These are phyloP conservation scores for Aphaenogaster floridana DNA, from an alignment of 1,140 invertebrate species.

Conservation along the genomic window DNA sequence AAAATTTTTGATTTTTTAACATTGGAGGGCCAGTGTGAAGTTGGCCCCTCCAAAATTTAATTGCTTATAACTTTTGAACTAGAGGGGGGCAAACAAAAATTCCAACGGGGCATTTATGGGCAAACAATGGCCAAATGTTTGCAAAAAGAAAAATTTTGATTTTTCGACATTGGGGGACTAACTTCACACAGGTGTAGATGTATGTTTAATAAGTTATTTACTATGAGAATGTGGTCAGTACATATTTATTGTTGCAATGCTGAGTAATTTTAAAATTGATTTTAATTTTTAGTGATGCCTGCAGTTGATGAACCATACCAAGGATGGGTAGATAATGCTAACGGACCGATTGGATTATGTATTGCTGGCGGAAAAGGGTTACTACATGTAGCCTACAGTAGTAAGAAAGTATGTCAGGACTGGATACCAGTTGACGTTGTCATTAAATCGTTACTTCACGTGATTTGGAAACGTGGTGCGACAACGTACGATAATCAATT, in stretches of 20 bases:
- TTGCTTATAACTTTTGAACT: too few relatives aligned
- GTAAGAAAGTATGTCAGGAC: constrained; percentile 90
- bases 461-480: constrained; percentile 91
- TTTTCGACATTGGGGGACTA: too few relatives aligned
- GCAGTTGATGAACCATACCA: constrained; percentile 89
- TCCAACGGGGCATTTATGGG: too few relatives aligned
- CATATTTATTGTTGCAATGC: background rate
- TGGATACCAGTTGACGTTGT: constrained; percentile 95
- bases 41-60: too few relatives aligned
- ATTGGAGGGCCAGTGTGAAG: too few relatives aligned
- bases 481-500: constrained; percentile 86
- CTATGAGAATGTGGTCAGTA: background rate
- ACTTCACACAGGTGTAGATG: too few relatives aligned
- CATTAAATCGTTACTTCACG: constrained; percentile 92
- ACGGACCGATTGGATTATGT: constrained; percentile 94
- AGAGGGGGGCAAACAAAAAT: too few relatives aligned
- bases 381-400: constrained; percentile 90
- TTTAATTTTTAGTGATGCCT: constrained; percentile 88
- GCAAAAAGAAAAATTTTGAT: too few relatives aligned
- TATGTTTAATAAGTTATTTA: background rate
- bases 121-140: too few relatives aligned
- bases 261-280: background rate
- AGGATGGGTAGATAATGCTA: constrained; percentile 98
- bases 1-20: too few relatives aligned
- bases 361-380: constrained; percentile 94